Evolutionary conservation across 1,140 invertebrate species (phyloP).

Genomic region (Drosophila leontia): DNA sequence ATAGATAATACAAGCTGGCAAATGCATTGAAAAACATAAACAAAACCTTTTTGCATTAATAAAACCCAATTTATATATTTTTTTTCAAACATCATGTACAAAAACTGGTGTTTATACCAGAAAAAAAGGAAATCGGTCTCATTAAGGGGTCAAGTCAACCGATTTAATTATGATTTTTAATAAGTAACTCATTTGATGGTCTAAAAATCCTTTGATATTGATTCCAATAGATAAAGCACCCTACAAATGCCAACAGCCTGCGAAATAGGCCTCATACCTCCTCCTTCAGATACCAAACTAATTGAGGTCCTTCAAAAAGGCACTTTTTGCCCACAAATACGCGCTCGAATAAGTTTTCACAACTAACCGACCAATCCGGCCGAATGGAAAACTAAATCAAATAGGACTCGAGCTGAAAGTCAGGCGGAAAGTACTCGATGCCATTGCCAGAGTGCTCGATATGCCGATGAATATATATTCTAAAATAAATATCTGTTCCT

Average conservation of each 20-base stretch:
- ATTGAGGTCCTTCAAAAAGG: conserved; percentile 42
- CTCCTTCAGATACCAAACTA: conserved; percentile 1
- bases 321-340: conserved; percentile 54
- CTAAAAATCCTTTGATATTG: background rate
- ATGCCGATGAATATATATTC: conserved; percentile 58
- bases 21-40: background rate
- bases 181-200: conserved; percentile 2
- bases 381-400: conserved; percentile 71
- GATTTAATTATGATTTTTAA: conserved; percentile 2
- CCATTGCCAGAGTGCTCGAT: conserved; percentile 26
- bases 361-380: conserved; percentile 53
- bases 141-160: background rate
- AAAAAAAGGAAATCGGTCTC: background rate
- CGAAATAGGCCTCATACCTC: background rate
- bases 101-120: background rate
- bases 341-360: conserved; percentile 63
- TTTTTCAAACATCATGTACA: background rate
- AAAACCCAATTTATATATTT: background rate
- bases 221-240: conserved; percentile 11
- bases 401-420: conserved; percentile 67
- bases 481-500: conserved; percentile 79
- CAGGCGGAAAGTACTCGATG: conserved; percentile 64
- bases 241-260: conserved; percentile 10
- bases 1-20: background rate
- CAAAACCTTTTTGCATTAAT: background rate